These are phyloP conservation scores for Melanogrammus aeglefinus DNA, from an alignment of 2,797 vertebrate genomes.

Conservation along the genomic window DNA sequence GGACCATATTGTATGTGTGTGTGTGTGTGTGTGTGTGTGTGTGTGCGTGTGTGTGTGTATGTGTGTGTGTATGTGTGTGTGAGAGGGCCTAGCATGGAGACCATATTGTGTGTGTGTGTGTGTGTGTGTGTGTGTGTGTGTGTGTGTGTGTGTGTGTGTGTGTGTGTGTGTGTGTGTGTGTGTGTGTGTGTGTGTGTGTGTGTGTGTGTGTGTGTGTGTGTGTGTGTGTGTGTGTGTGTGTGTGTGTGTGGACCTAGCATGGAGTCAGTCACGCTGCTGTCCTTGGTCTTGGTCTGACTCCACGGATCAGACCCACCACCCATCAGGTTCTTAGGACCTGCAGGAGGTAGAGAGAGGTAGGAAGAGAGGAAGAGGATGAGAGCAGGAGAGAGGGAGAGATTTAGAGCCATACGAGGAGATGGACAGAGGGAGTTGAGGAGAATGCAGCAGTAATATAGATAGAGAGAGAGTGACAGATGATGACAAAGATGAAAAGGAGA, in stretches of 20 bases:
- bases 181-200: constrained; percentile 2
- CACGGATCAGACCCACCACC: constrained; percentile 60
- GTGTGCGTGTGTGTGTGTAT: too few relatives aligned
- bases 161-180: background rate
- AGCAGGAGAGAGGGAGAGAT: background rate
- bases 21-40: too few relatives aligned
- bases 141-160: background rate
- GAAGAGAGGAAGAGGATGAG: constrained; percentile 5
- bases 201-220: background rate
- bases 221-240: background rate
- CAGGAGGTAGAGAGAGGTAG: constrained; percentile 9
- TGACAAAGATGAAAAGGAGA: background rate
- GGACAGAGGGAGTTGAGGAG: too few relatives aligned
- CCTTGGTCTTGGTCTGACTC: constrained; percentile 62
- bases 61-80: too few relatives aligned
- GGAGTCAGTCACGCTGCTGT: constrained; percentile 61
- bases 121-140: background rate
- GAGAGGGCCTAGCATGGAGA: too few relatives aligned
- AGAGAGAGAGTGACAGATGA: background rate
- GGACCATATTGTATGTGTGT: too few relatives aligned
- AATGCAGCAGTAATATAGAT: too few relatives aligned
- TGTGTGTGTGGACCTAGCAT: constrained; percentile 50
- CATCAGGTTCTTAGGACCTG: constrained; percentile 54
- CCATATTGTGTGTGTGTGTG: too few relatives aligned
- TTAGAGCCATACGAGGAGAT: background rate